A percentile compares a stretch with the other conserved stretches of the same genome.
Conservation (phyloP, 2,113 vertebrate species). For the Lophura nycthemera region DNA sequence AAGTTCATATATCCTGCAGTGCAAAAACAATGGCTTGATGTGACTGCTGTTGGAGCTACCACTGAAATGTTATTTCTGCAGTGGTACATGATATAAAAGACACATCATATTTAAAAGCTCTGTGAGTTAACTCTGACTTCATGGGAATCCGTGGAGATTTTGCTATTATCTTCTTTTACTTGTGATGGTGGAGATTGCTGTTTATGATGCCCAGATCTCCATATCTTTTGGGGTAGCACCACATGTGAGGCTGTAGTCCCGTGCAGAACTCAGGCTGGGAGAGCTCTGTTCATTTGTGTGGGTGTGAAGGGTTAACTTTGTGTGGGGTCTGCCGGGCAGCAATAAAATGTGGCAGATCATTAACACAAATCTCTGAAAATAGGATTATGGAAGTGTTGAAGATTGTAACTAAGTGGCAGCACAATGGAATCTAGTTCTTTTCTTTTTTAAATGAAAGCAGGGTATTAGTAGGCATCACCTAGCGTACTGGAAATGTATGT, state of each 20-base stretch:
- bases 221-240: background rate
- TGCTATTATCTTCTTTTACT: background rate
- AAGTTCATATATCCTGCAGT: background rate
- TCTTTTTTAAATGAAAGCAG: background rate
- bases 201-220: background rate
- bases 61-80: background rate
- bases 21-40: background rate
- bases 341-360: conserved; percentile 37
- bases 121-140: background rate
- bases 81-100: background rate
- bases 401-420: conserved; percentile 15
- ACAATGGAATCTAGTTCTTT: conserved; percentile 36
- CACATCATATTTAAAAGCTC: background rate
- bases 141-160: background rate
- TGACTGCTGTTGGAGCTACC: background rate
- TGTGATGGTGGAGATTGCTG: background rate
- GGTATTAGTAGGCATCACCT: background rate
- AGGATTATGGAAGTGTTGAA: conserved; percentile 49
- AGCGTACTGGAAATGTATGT: background rate
- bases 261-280: background rate
- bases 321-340: background rate
- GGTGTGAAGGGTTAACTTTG: background rate
- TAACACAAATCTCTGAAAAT: conserved; percentile 59
- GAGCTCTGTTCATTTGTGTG: background rate
- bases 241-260: background rate